Base-by-base conservation (phyloP, 2,113 vertebrate genomes). In the Bathybates hornii region DNA sequence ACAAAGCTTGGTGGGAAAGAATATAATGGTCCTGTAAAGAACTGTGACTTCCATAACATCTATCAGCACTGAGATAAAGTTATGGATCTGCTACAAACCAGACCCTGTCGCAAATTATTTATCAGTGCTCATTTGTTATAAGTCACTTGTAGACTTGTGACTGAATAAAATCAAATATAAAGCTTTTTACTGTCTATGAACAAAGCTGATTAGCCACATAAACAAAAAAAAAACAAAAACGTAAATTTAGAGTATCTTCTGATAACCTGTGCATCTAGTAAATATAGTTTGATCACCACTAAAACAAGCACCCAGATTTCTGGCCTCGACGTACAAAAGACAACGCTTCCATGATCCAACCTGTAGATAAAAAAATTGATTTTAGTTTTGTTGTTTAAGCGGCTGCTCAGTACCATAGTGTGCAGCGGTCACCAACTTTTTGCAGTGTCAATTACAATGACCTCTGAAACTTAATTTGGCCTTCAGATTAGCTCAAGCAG, bases 371-470 rank as follows among this genome's bases (percentile, higher is more conserved):
- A 59, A 59, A 9, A 29, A 59, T 59, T 2, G 24, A 2, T 59
- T 59, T 59, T 9, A 29, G 5, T 29, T 59, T 59, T 59, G 1
- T 8, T 57, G 56, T 16, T 59, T 59, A 59, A 61, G 29, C 0
- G 0, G 9, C 29, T 63, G 0, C 59, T 19, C 29, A 32, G 27
- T 29, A 17, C 1, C 56, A 59, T 59, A 59, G 14, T 32, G 27
- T 61, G 57, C 27, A 61, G 14, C 1, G 0, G 0, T 17, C 57
- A 9, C 57, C 14, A 29, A 32, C 57, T 1, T 61, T 61, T 61
- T 61, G 57, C 14, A 61, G 27, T 61, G 57, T 61, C 57, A 61
- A 17, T 61, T 32, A 61, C 57, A 10, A 34, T 61, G 57, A 34
- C 14, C 14, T 10, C 29, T 17, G 16, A 61, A 61, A 61, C 29